Base-by-base conservation (phyloP, 2,888 invertebrate genomes). In the Cephus pygmeus region DNA sequence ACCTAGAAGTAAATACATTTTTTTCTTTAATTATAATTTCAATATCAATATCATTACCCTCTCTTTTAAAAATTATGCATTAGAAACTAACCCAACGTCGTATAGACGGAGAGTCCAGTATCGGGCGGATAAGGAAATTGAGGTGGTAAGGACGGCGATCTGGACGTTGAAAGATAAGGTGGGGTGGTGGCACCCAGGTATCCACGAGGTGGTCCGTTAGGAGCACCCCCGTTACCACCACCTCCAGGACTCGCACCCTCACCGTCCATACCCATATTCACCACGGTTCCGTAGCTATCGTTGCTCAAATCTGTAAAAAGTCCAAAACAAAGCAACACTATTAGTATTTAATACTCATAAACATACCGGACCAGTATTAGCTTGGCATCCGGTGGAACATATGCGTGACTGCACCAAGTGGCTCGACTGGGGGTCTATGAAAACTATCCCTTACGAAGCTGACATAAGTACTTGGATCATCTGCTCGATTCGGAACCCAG, bases 241-340 rank as follows among this genome's bases (percentile, higher is more conserved):
- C 93, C 96, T 92, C 95, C 93, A 81, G 94, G 96, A 89, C 95
- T 95, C 15, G 96, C 95, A 74, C 96, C 96, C 87, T 97, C 97
- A 85, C 93, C 93, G 81, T 97, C 97, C 89, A 97, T 94, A 11
- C 96, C 96, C 93, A 97, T 94, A 89, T 96, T 97, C 82, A 96
- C 93, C 74, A 94, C 96, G 15, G 97, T 97, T 84, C 96, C 96
- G 91, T 97, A 97, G 92, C 97, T 97, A 91, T 97, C 97, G 92
- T 97, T 97, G 86, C 96, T 96, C 85, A 97, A 92, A 92, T 97
- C 97, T 97, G 92, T 69, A 91, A 87, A 79, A 82, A 78, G 56
- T 23, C 79, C 81, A 82, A 83, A 77, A 77, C 69, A 75, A 80
- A 76, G 74, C 73, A 79, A 79, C 75, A 77, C 75, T 73, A 31